Evolutionary conservation across 2,797 vertebrate genomes (phyloP).

Genomic region (Squalus acanthias): DNA sequence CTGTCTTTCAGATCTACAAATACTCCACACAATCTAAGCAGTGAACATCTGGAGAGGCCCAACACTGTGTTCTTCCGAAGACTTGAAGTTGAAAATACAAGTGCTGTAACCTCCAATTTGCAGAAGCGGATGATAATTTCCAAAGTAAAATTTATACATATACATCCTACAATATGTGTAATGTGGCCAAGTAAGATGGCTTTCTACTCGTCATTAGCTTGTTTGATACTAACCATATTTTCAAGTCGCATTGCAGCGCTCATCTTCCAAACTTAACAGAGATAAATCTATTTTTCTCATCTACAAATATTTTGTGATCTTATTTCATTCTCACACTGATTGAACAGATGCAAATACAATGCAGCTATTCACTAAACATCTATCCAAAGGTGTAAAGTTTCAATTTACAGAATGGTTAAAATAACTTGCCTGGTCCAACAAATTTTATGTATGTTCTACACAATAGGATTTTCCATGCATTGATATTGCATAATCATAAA

Average conservation of each 20-base stretch:
- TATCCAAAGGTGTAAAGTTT: background rate
- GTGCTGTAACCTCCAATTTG: background rate
- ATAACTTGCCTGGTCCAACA: background rate
- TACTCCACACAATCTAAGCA: background rate
- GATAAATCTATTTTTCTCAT: too few species aligned
- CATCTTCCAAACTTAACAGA: background rate
- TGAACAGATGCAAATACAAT: background rate
- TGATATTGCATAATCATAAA: background rate
- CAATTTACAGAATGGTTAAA: background rate
- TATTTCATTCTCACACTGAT: background rate
- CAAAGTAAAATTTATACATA: background rate
- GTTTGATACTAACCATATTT: background rate
- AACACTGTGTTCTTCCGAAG: background rate
- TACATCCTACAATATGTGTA: background rate
- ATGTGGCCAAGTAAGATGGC: background rate
- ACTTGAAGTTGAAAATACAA: background rate
- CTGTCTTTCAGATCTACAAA: background rate
- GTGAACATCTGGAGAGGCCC: background rate
- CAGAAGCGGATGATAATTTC: background rate
- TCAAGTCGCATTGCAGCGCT: background rate
- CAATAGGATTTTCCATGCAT: background rate
- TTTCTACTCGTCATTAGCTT: background rate
- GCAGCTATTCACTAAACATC: background rate
- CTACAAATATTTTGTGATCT: background rate
- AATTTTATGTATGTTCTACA: background rate